These are phyloP conservation scores for Chrysodeixis includens DNA, from an alignment of 2,888 invertebrate species.

Conservation along the genomic window DNA sequence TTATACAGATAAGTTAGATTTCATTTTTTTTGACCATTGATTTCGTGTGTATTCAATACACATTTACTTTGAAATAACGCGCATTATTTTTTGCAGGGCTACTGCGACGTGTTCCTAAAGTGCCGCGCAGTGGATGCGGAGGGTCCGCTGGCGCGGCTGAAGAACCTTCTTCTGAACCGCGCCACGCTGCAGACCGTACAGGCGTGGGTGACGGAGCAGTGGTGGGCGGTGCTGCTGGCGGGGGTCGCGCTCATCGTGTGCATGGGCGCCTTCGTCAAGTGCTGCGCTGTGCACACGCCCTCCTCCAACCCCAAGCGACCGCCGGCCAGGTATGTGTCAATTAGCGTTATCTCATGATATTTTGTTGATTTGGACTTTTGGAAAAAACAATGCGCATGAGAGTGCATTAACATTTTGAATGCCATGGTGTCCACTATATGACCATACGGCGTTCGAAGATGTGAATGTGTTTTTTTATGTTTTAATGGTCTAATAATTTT, in stretches of 20 bases:
- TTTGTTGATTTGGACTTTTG: too few species aligned
- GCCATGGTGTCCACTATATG: too few species aligned
- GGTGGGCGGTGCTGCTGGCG: constrained; percentile 98
- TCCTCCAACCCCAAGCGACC: constrained; percentile 99
- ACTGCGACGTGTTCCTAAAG: constrained; percentile 99
- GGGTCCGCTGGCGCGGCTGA: constrained; percentile 98
- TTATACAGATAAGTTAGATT: too few species aligned
- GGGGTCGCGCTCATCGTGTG: constrained; percentile 97
- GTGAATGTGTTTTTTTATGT: neutral
- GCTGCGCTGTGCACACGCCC: constrained; percentile 99
- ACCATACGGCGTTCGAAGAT: too few species aligned
- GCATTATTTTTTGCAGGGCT: constrained; percentile 92
- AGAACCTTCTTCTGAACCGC: constrained; percentile 97
- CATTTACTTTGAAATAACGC: too few species aligned
- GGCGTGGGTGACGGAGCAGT: constrained; percentile 98
- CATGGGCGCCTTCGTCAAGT: constrained; percentile 99
- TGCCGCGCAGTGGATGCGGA: constrained; percentile 99
- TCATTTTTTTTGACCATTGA: too few species aligned
- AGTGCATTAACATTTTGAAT: too few species aligned
- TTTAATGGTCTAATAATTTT: neutral
- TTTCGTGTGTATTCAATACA: too few species aligned
- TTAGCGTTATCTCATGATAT: neutral
- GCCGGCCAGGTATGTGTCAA: constrained; percentile 92
- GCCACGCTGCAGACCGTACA: constrained; percentile 96
- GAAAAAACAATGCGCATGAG: too few species aligned